A percentile compares a stretch with the other conserved stretches of the same genome.
Evolutionary conservation across 2,113 vertebrate genomes (phyloP).

Genomic region (Corythornis vintsioides): DNA sequence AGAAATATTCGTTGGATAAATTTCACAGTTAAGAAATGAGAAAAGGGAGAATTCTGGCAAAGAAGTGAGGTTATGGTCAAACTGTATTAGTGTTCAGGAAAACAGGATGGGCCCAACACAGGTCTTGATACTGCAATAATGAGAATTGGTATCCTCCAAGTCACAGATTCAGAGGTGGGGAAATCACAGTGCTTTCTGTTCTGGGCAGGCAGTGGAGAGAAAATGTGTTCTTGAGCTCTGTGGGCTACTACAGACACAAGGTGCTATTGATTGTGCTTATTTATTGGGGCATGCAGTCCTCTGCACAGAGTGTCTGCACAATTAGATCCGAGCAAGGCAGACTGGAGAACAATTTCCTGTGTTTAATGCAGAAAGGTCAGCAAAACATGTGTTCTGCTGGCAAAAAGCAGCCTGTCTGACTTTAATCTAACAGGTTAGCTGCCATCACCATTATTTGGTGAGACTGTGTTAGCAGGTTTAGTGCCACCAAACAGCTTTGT

Average conservation of each 20-base stretch:
- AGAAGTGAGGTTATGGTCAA: neutral
- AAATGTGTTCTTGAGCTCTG: neutral
- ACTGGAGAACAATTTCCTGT: neutral
- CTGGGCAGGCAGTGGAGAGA: neutral
- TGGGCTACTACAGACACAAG: neutral
- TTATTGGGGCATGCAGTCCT: neutral
- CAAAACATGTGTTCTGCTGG: neutral
- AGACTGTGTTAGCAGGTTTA: neutral
- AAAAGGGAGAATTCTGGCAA: neutral
- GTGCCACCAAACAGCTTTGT: neutral
- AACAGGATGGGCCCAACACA: neutral
- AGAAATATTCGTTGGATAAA: neutral
- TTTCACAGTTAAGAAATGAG: neutral
- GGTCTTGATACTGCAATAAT: neutral
- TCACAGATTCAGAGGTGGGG: neutral
- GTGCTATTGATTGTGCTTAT: neutral
- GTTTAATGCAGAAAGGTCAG: neutral
- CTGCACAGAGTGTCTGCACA: neutral
- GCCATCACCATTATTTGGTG: neutral
- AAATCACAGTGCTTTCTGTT: neutral
- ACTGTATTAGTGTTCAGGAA: neutral
- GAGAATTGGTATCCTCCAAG: neutral
- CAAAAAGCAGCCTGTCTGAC: neutral
- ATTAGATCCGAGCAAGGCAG: neutral
- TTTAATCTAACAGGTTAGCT: neutral